Conservation (phyloP, 2,797 vertebrate species). For the Notolabrus celidotus region DNA sequence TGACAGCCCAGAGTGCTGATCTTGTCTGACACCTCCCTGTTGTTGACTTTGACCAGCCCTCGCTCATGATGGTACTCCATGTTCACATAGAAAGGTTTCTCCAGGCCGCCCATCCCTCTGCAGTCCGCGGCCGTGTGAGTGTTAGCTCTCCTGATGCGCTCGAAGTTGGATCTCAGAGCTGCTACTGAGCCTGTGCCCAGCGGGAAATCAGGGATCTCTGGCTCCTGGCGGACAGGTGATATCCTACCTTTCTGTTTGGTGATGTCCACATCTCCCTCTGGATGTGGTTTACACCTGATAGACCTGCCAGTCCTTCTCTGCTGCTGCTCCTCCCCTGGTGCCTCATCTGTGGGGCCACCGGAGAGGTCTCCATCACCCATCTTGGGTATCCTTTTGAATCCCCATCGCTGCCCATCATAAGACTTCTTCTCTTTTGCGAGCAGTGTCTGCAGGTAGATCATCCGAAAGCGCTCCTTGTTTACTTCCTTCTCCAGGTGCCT, state of each 20-base stretch:
- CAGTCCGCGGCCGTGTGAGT: slow-evolving; percentile 86
- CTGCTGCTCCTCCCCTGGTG: slow-evolving; percentile 44
- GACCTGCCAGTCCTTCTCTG: slow-evolving; percentile 69
- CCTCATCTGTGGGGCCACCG: slow-evolving; percentile 39
- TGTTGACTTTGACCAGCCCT: slow-evolving; percentile 92
- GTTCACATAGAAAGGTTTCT: slow-evolving; percentile 91
- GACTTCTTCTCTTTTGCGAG: slow-evolving; percentile 96
- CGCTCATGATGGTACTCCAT: slow-evolving; percentile 95
- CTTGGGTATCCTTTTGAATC: slow-evolving; percentile 87
- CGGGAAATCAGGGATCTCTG: slow-evolving; percentile 78
- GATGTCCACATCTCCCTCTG: slow-evolving; percentile 80
- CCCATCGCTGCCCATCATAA: slow-evolving; percentile 96
- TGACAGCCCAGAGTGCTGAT: slow-evolving; percentile 93
- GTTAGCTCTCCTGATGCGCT: slow-evolving; percentile 89
- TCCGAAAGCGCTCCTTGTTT: slow-evolving; percentile 98
- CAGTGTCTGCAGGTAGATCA: slow-evolving; percentile 99
- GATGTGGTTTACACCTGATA: slow-evolving; percentile 78
- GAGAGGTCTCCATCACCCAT: slow-evolving; percentile 65
- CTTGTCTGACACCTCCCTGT: slow-evolving; percentile 92
- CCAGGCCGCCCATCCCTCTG: slow-evolving; percentile 67
- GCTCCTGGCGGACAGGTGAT: slow-evolving; percentile 78
- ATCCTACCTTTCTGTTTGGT: slow-evolving; percentile 80
- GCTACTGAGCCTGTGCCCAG: slow-evolving; percentile 90
- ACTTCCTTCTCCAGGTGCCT: slow-evolving; percentile 95
- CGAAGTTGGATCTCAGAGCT: slow-evolving; percentile 93